phyloP scores from a whole-genome alignment of 2,888 invertebrate genomes.

The Leptopilina myrica region DNA sequence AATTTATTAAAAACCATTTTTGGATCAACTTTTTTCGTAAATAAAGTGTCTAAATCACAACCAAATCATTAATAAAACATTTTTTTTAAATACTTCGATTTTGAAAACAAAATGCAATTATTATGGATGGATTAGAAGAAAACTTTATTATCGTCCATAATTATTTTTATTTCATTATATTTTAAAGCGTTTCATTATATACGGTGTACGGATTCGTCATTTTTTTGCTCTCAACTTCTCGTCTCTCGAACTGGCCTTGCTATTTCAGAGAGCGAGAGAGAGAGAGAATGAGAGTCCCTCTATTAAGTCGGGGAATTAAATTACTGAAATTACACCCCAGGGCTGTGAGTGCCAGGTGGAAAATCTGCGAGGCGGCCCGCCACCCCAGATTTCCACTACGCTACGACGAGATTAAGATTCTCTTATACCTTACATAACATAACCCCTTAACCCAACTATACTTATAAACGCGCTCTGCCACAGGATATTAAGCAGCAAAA shows the following conservation, averaged over 20 bases:
- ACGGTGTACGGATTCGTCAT: constrained; percentile 18
- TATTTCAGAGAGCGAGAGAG: constrained; percentile 25
- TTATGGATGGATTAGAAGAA: not conserved
- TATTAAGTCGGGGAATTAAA: constrained; percentile 66
- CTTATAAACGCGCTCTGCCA: constrained; percentile 51
- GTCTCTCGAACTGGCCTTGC: constrained; percentile 39
- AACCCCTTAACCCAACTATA: constrained; percentile 53
- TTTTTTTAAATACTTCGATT: no score
- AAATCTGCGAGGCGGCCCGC: constrained; percentile 64
- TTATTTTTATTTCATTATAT: constrained; percentile 23
- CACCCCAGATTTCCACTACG: constrained; percentile 46
- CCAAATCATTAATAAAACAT: no score
- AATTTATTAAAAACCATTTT: no score
- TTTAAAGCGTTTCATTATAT: constrained; percentile 5
- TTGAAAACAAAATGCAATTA: no score
- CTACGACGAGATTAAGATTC: constrained; percentile 67
- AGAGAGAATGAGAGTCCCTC: constrained; percentile 41
- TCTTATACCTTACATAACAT: constrained; percentile 62
- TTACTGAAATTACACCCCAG: constrained; percentile 67
- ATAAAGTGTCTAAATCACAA: no score
- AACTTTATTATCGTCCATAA: not conserved
- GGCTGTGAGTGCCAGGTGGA: constrained; percentile 62
- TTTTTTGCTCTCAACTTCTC: constrained; percentile 40
- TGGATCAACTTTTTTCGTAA: no score
- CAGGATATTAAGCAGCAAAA: constrained; percentile 59